Percentiles rank a stretch among this genome's conserved stretches.
These are phyloP conservation scores for Iguana delicatissima DNA, from an alignment of 2,797 vertebrate species.

Conservation along the genomic window DNA sequence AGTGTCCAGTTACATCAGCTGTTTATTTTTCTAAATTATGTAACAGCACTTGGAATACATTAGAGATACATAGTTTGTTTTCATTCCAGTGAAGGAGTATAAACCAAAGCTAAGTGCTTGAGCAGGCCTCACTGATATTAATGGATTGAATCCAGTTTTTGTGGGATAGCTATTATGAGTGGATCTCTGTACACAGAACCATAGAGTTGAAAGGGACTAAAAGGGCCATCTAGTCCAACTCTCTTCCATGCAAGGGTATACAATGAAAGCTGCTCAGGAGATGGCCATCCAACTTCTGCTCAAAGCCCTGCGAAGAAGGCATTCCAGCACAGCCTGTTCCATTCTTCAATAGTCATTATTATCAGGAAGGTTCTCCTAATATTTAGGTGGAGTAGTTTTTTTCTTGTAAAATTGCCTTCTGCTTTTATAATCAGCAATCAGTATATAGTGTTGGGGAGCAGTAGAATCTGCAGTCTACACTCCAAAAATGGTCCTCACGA, in stretches of 20 bases:
- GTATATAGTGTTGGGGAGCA: background rate
- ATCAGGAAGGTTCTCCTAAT: too few relatives aligned
- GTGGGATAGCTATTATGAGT: background rate
- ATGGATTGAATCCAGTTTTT: background rate
- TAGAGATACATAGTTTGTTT: background rate
- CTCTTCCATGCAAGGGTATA: too few relatives aligned
- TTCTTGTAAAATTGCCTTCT: background rate
- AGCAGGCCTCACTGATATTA: background rate
- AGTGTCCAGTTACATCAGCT: background rate
- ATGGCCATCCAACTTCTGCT: too few relatives aligned
- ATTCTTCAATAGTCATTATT: too few relatives aligned
- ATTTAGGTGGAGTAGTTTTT: too few relatives aligned
- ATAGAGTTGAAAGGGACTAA: too few relatives aligned
- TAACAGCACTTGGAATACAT: background rate
- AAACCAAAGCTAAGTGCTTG: background rate
- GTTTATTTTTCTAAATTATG: background rate
- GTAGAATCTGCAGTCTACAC: background rate
- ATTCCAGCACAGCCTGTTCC: too few relatives aligned
- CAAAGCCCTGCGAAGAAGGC: too few relatives aligned
- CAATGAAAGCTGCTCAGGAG: too few relatives aligned
- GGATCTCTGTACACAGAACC: too few relatives aligned
- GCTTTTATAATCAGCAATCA: background rate
- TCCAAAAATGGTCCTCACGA: background rate
- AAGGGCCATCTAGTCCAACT: too few relatives aligned
- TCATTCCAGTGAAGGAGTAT: background rate